Evolutionary conservation across 2,888 invertebrate species (phyloP), one percentile per base, ranked within the genome.

Genomic region (Meteorus cinctellus): DNA sequence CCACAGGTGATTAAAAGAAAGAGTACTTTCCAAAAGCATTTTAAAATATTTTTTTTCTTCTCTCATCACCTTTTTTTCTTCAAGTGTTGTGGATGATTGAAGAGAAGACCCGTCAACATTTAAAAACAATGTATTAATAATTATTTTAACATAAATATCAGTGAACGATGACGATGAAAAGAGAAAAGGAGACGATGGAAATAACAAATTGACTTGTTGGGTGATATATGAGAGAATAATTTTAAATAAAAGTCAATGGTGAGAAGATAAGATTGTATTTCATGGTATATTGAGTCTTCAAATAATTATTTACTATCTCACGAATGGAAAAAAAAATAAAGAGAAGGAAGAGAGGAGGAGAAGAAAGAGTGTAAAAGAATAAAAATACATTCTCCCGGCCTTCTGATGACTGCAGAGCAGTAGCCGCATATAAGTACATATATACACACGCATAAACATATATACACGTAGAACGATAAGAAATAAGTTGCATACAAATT

Each of bases 401-500:
- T 55, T 19, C 19, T 55, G 55, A 55, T 55, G 55, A 55, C 19
- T 55, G 19, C 19, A 55, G 55, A 55, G 55, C 78, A 69, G 80
- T 78, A 78, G 76, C 76, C 66, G 19, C 19, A 55, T 55, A 55
- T 19, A 55, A 19, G 55, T 19, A 19, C n/a, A 6, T 48, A n/a
- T 48, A 41, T 41, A n/a, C n/a, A 48, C 48, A n/a, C 16, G n/a
- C 48, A 55, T 55, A 19, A 4, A 5, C n/a, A 55, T 19, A 19
- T 19, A 19, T 55, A 55, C 19, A 55, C 8, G 19, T 19, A 55
- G 65, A 31, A 36, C 80, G 82, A 84, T 83, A 83, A 85, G 81
- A 68, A 76, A 76, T 66, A 77, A 72, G 78, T 78, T 65, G 55
- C 55, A 24, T 79, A 82, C 84, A 83, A 85, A 84, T 85, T 84